These are phyloP conservation scores for Piscicola geometra DNA, from an alignment of 2,888 invertebrate species.

Conservation along the genomic window DNA sequence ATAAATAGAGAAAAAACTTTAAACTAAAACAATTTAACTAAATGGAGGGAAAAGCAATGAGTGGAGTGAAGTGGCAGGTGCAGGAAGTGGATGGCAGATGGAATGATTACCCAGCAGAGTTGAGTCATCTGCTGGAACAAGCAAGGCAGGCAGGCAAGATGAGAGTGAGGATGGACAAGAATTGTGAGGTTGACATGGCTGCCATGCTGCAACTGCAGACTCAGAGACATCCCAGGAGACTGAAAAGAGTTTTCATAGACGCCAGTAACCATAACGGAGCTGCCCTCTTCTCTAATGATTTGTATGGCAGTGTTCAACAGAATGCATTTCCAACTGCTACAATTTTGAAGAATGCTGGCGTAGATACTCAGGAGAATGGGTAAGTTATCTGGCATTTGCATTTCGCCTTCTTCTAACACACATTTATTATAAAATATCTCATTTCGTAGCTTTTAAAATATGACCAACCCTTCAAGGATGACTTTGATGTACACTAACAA, in stretches of 20 bases:
- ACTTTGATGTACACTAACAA: too few species aligned
- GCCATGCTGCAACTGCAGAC: not conserved
- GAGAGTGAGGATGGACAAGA: not conserved
- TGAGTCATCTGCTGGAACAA: not conserved
- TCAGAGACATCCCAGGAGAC: not conserved
- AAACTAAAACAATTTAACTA: not conserved
- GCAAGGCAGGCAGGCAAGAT: not conserved
- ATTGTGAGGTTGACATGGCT: not conserved
- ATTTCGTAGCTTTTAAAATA: too few species aligned
- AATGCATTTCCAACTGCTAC: too few species aligned
- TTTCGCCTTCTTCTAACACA: not conserved
- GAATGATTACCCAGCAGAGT: not conserved
- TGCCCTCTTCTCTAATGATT: too few species aligned
- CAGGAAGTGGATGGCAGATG: not conserved
- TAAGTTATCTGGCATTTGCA: not conserved
- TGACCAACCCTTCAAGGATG: too few species aligned
- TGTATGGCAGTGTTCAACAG: too few species aligned
- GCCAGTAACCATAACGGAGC: not conserved
- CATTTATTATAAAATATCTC: not conserved
- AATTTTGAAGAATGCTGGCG: not conserved
- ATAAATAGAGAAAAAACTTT: not conserved
- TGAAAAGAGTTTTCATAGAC: not conserved
- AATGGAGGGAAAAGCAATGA: not conserved
- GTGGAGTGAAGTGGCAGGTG: slow-evolving; percentile 2
- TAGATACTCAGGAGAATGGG: not conserved